Conservation (phyloP, 1,140 invertebrate genomes). For the Eueides isabella region DNA sequence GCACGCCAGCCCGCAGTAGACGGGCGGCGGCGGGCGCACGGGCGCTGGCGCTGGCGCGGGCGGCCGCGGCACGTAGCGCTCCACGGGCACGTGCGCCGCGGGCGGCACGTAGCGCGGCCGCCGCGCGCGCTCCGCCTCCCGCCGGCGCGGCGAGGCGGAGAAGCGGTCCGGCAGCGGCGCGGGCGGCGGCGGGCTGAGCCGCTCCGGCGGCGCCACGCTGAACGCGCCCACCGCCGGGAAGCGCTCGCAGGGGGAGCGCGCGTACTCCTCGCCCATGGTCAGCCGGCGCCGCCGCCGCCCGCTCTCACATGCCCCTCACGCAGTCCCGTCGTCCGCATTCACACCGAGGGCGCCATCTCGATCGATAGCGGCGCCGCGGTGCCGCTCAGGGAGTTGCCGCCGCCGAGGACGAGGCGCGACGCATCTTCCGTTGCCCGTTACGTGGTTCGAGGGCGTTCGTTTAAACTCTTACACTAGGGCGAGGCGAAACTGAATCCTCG, state of each 20-base stretch:
- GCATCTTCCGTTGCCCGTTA: slow-evolving; percentile 51
- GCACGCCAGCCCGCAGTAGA: slow-evolving; percentile 81
- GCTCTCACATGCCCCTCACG: slow-evolving; percentile 72
- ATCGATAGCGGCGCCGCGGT: slow-evolving; percentile 79
- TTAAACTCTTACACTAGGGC: slow-evolving; percentile 64
- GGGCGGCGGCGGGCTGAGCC: slow-evolving; percentile 78
- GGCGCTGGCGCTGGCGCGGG: slow-evolving; percentile 80
- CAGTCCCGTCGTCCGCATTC: slow-evolving; percentile 77
- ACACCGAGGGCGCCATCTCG: slow-evolving; percentile 75
- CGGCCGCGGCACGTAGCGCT: slow-evolving; percentile 86
- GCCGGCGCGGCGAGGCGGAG: slow-evolving; percentile 82
- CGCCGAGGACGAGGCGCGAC: slow-evolving; percentile 53
- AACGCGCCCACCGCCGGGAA: slow-evolving; percentile 82
- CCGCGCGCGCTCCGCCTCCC: slow-evolving; percentile 79
- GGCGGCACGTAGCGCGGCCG: slow-evolving; percentile 84
- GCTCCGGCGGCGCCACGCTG: slow-evolving; percentile 78
- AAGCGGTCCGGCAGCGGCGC: slow-evolving; percentile 78
- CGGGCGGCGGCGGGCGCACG: slow-evolving; percentile 74
- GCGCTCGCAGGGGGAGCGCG: slow-evolving; percentile 80
- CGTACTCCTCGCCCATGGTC: slow-evolving; percentile 81
- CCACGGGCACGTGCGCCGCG: slow-evolving; percentile 86
- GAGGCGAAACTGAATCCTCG: slow-evolving; percentile 77
- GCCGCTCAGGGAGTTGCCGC: slow-evolving; percentile 72
- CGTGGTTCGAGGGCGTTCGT: slow-evolving; percentile 41
- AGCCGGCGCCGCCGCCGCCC: slow-evolving; percentile 74